Conservation (phyloP, 2,113 vertebrate genomes). For the Pterophyllum scalare region DNA sequence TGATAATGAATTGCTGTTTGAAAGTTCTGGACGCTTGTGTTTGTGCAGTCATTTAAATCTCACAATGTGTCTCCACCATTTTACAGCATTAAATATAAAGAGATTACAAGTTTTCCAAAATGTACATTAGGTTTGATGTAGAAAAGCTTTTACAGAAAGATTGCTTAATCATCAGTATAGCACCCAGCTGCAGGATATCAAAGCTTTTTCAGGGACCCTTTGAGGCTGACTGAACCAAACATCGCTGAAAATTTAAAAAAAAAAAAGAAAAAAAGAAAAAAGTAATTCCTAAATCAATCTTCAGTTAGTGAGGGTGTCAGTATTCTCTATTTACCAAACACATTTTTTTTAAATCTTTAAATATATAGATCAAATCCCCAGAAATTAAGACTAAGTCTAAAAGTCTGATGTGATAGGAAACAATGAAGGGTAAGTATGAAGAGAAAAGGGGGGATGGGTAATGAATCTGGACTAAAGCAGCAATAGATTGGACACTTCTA, state of each 20-base stretch:
- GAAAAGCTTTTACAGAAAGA: neutral
- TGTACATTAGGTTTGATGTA: slow-evolving; percentile 2
- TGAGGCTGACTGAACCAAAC: slow-evolving; percentile 30
- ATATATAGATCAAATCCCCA: slow-evolving; percentile 13
- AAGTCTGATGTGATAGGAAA: slow-evolving; percentile 45
- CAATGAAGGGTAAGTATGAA: slow-evolving; percentile 52
- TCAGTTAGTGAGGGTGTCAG: neutral
- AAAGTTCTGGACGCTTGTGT: slow-evolving; percentile 23
- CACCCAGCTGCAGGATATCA: slow-evolving; percentile 4
- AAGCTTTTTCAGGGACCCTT: slow-evolving; percentile 22
- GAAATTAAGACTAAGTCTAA: slow-evolving; percentile 32
- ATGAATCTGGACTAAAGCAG: slow-evolving; percentile 54
- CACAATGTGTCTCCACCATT: slow-evolving; percentile 2
- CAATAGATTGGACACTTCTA: slow-evolving; percentile 70
- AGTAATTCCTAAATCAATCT: neutral
- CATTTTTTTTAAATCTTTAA: neutral
- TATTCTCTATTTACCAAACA: neutral
- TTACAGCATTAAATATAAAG: slow-evolving; percentile 25
- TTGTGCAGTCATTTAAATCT: slow-evolving; percentile 3
- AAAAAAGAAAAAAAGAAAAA: too few species aligned
- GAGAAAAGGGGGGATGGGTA: slow-evolving; percentile 28
- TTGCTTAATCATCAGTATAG: neutral
- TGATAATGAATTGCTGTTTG: slow-evolving; percentile 61
- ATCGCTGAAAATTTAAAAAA: slow-evolving; percentile 3
- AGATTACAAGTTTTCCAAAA: slow-evolving; percentile 21